A percentile compares a stretch with the other conserved stretches of the same genome.
These are phyloP conservation scores for Phrynocephalus guinanensis DNA, from an alignment of 2,797 vertebrate species.

Conservation along the genomic window DNA sequence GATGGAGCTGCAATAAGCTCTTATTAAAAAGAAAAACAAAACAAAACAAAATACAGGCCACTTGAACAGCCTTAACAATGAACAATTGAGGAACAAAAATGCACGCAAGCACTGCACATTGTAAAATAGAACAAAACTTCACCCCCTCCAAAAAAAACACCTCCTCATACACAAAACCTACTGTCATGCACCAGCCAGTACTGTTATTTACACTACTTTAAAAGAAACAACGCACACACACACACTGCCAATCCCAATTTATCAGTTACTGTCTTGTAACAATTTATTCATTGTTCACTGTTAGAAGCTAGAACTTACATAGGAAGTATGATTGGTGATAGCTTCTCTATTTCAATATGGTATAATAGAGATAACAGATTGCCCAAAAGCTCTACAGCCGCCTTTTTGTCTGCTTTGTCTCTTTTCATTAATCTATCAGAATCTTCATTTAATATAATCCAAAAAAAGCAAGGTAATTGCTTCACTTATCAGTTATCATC, in stretches of 20 bases:
- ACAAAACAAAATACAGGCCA: neutral
- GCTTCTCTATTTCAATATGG: conserved; percentile 87
- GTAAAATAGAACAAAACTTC: conserved; percentile 50
- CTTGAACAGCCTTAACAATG: conserved; percentile 66
- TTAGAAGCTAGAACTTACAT: conserved; percentile 85
- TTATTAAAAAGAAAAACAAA: neutral
- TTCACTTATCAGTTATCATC: conserved; percentile 88
- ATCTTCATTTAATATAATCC: conserved; percentile 90
- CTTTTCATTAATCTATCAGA: conserved; percentile 88
- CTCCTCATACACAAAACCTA: conserved; percentile 64
- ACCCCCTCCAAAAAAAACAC: conserved; percentile 32
- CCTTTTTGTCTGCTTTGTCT: conserved; percentile 87
- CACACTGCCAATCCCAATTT: conserved; percentile 85
- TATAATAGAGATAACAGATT: conserved; percentile 86
- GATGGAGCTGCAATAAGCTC: conserved; percentile 51
- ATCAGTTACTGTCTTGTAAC: conserved; percentile 86
- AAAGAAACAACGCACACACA: conserved; percentile 57
- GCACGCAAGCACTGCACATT: conserved; percentile 65
- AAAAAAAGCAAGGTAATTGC: conserved; percentile 87
- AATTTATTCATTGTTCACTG: conserved; percentile 86
- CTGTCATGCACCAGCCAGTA: conserved; percentile 71
- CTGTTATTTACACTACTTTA: conserved; percentile 84
- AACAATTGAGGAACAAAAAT: conserved; percentile 62
- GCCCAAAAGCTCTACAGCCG: conserved; percentile 84
- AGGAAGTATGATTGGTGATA: conserved; percentile 86